Conservation (phyloP, 2,797 vertebrate genomes). For the Craterocephalus amniculus region DNA sequence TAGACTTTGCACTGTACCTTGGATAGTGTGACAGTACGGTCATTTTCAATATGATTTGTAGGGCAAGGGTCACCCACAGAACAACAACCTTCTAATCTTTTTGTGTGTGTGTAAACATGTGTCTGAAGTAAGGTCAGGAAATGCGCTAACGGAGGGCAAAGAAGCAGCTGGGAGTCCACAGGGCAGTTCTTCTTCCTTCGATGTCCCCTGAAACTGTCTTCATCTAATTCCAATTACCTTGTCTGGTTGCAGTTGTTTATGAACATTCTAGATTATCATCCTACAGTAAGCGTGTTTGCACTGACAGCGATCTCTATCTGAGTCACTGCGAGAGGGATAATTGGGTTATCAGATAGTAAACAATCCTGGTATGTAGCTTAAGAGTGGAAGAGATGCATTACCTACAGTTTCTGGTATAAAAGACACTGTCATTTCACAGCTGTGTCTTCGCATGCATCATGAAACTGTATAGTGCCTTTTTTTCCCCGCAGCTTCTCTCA, state of each 20-base stretch:
- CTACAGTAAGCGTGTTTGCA: conserved; percentile 65
- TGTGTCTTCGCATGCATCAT: conserved; percentile 52
- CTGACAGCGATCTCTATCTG: conserved; percentile 66
- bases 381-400: conserved; percentile 55
- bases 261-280: conserved; percentile 63
- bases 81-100: conserved; percentile 80
- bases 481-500: conserved; percentile 61
- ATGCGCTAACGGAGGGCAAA: conserved; percentile 38
- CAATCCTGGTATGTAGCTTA: conserved; percentile 48
- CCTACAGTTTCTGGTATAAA: conserved; percentile 43
- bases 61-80: conserved; percentile 77
- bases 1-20: conserved; percentile 51
- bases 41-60: conserved; percentile 78
- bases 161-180: conserved; percentile 31
- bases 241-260: conserved; percentile 59
- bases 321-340: conserved; percentile 66
- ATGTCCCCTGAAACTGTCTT: conserved; percentile 21
- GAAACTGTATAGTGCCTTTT: conserved; percentile 37
- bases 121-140: conserved; percentile 54
- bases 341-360: conserved; percentile 73
- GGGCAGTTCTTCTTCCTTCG: conserved; percentile 5
- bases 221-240: conserved; percentile 53
- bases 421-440: conserved; percentile 43
- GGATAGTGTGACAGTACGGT: conserved; percentile 64
- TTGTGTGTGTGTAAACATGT: conserved; percentile 55